A percentile compares a stretch with the other conserved stretches of the same genome.
These are phyloP conservation scores for Helostoma temminkii DNA, from an alignment of 2,797 vertebrate species.

Conservation along the genomic window DNA sequence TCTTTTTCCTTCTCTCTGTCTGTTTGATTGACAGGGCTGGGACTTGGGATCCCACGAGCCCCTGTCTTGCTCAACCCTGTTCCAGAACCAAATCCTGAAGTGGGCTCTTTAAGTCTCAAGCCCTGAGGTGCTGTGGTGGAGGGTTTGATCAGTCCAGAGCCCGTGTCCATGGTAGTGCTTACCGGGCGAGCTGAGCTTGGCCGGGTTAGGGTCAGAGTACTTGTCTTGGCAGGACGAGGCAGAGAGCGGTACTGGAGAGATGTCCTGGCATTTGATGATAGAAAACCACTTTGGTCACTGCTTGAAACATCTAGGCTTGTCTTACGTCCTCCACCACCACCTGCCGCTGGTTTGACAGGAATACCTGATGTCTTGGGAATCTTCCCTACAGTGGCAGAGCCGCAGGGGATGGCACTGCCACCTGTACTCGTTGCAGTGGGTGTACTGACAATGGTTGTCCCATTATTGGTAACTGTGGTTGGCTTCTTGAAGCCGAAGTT, in stretches of 20 bases:
- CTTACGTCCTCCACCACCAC: slow-evolving; percentile 85
- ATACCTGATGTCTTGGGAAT: slow-evolving; percentile 93
- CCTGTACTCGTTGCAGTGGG: slow-evolving; percentile 82
- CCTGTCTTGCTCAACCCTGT: slow-evolving; percentile 70
- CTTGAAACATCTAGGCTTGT: slow-evolving; percentile 93
- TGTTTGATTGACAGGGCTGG: slow-evolving; percentile 93
- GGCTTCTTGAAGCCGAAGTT: slow-evolving; percentile 96
- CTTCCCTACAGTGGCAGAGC: slow-evolving; percentile 87
- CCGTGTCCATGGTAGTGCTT: slow-evolving; percentile 91
- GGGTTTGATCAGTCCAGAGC: slow-evolving; percentile 88
- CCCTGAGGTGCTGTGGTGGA: slow-evolving; percentile 67
- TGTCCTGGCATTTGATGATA: slow-evolving; percentile 91
- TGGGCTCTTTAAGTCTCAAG: slow-evolving; percentile 91
- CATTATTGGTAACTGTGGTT: slow-evolving; percentile 81
- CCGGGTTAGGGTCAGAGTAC: slow-evolving; percentile 91
- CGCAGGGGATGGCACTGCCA: slow-evolving; percentile 70
- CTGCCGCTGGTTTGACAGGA: slow-evolving; percentile 89
- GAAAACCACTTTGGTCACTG: slow-evolving; percentile 88
- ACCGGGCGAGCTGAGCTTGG: slow-evolving; percentile 86
- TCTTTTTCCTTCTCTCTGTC: slow-evolving; percentile 98
- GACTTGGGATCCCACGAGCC: slow-evolving; percentile 72
- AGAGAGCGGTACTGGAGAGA: slow-evolving; percentile 97
- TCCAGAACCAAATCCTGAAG: slow-evolving; percentile 82
- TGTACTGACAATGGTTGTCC: slow-evolving; percentile 72
- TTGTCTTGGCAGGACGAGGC: slow-evolving; percentile 96